Base-by-base conservation (phyloP, 2,888 invertebrate genomes). In the Brachylomia viminalis region DNA sequence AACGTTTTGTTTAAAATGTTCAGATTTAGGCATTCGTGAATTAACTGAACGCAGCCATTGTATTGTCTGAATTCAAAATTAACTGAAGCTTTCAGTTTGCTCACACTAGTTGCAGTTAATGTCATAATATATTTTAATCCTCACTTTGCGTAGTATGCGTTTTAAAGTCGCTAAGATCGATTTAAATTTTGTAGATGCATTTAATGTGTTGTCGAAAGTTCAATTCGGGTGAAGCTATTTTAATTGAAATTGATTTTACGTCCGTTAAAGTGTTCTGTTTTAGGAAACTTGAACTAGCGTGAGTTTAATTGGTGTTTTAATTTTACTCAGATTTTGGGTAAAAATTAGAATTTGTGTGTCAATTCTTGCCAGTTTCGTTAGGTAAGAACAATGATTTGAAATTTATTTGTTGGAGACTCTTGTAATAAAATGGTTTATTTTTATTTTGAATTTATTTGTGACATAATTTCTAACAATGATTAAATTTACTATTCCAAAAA, bases 181-280 rank as follows among this genome's bases (percentile, higher is more conserved):
- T 82, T 82, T 67, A 72, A 79, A 83, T 80, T 72, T 79, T 38
- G 56, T 66, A 81, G 66, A 81, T 75, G 77, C 72, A 45, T 70
- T 80, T 74, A 80, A 84, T 72, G 77, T 68, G 61, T 58, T 78
- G 72, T 80, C 52, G 27, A 59, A 80, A 49, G 49, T 71, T 79
- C 77, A 77, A 80, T 81, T 79, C 72, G 33, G 64, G 73, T 77
- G n/a, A 52, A 88, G 82, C 75, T 72, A 85, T 88, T 84, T 83
- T 86, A 87, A 85, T 88, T 88, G 68, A 72, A 77, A 84, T 82
- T 84, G 84, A 84, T 88, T 83, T 87, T 87, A 88, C 33, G 49
- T 52, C 58, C 66, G 27, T 83, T 81, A 42, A 75, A 71, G 65
- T 75, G 54, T 70, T 77, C 79, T 62, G 61, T 80, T 84, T 86